These are phyloP conservation scores for Erethizon dorsatum DNA, from an alignment of 2,797 vertebrate genomes.

Conservation along the genomic window DNA sequence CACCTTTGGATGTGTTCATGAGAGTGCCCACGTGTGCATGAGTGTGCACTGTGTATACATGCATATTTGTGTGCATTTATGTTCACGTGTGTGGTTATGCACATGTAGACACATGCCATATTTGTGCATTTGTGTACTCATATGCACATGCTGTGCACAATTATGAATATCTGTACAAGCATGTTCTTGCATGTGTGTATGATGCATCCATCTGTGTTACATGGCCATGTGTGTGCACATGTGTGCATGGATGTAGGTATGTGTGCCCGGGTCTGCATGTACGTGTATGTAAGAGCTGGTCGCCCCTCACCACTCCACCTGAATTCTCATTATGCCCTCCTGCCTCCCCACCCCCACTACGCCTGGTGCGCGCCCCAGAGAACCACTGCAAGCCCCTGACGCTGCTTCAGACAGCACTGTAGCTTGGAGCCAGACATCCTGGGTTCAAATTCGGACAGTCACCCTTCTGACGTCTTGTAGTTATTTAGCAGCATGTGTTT, in stretches of 20 bases:
- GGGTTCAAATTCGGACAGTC: background rate
- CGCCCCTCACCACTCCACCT: background rate
- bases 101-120: background rate
- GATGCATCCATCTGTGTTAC: background rate
- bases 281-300: background rate
- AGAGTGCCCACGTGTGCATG: background rate
- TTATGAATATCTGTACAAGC: background rate
- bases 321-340: background rate
- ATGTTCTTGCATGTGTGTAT: background rate
- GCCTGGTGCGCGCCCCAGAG: fast-evolving
- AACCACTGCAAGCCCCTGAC: no score
- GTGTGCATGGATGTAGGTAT: background rate
- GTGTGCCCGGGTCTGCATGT: background rate
- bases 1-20: background rate
- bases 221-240: background rate
- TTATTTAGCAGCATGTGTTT: background rate
- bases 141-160: background rate
- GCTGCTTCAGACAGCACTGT: fast-evolving
- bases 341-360: fast-evolving
- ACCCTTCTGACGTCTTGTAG: background rate
- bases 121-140: no score
- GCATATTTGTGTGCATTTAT: no score
- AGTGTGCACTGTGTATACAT: no score
- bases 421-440: background rate
- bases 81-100: fast-evolving